Percentiles rank a stretch among this genome's conserved stretches.
Evolutionary conservation across 2,888 invertebrate genomes (phyloP).

Genomic region (Chalcis sispes): DNA sequence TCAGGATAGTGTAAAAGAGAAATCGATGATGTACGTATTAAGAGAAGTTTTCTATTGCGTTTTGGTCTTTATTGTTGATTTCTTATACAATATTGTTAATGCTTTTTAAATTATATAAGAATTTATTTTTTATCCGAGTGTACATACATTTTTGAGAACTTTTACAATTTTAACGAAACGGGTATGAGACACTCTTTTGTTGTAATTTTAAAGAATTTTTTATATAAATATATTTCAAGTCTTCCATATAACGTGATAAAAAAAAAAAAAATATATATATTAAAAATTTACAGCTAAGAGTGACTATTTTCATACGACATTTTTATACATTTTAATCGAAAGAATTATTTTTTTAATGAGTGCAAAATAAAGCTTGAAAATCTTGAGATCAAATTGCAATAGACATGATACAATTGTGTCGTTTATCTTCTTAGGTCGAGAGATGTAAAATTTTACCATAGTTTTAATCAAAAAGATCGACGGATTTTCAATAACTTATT

Average conservation of each 20-base stretch:
- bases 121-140: slow-evolving; percentile 18
- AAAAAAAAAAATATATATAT: neutral
- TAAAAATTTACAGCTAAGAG: neutral
- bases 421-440: slow-evolving; percentile 60
- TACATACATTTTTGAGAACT: neutral
- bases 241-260: slow-evolving; percentile 32
- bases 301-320: no score
- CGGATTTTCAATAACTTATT: slow-evolving; percentile 25
- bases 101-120: neutral
- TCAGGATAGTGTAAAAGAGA: slow-evolving; percentile 14
- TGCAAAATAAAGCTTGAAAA: slow-evolving; percentile 20
- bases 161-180: slow-evolving; percentile 8
- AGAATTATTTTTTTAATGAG: slow-evolving; percentile 26
- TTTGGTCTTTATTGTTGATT: slow-evolving; percentile 62
- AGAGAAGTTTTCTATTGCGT: slow-evolving; percentile 63
- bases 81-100: slow-evolving; percentile 20
- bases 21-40: slow-evolving; percentile 51
- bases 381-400: slow-evolving; percentile 64
- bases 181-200: slow-evolving; percentile 5
- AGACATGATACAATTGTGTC: slow-evolving; percentile 69
- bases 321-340: no score
- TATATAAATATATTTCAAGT: slow-evolving; percentile 26
- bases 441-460: slow-evolving; percentile 56
- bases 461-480: slow-evolving; percentile 29
- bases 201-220: slow-evolving; percentile 6